phyloP scores from a whole-genome alignment of 2,888 invertebrate genomes.

The Hypena proboscidalis region DNA sequence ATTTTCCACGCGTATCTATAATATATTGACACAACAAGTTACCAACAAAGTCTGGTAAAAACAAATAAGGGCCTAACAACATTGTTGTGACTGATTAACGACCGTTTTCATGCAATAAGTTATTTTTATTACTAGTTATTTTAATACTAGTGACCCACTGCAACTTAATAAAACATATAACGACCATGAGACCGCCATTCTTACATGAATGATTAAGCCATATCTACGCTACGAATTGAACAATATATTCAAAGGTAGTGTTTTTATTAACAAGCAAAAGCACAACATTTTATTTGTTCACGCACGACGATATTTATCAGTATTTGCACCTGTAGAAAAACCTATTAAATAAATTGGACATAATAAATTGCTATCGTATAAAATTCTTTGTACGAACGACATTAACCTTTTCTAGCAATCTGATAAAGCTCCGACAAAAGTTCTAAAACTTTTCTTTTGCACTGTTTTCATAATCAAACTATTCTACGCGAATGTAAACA shows the following conservation, averaged over 20 bases:
- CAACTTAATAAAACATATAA: background rate
- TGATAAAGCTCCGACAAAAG: no score
- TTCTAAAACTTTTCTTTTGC: no score
- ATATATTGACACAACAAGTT: background rate
- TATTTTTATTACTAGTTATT: conserved; percentile 1
- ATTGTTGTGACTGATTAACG: background rate
- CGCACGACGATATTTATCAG: background rate
- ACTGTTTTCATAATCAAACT: no score
- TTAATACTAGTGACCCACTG: conserved; percentile 3
- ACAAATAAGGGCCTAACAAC: background rate
- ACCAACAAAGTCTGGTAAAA: background rate
- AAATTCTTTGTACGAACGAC: no score
- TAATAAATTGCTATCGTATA: no score
- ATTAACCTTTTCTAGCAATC: no score
- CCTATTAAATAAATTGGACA: no score
- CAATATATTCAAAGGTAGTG: no score
- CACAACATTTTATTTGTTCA: no score
- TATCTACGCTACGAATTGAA: background rate
- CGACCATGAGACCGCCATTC: background rate
- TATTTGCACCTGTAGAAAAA: no score
- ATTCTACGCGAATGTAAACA: background rate
- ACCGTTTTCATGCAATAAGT: background rate
- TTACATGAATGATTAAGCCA: background rate
- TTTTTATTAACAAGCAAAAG: no score
- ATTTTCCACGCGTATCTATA: no score